Evolutionary conservation across 2,888 invertebrate genomes (phyloP).

Genomic region (Erannis defoliaria): DNA sequence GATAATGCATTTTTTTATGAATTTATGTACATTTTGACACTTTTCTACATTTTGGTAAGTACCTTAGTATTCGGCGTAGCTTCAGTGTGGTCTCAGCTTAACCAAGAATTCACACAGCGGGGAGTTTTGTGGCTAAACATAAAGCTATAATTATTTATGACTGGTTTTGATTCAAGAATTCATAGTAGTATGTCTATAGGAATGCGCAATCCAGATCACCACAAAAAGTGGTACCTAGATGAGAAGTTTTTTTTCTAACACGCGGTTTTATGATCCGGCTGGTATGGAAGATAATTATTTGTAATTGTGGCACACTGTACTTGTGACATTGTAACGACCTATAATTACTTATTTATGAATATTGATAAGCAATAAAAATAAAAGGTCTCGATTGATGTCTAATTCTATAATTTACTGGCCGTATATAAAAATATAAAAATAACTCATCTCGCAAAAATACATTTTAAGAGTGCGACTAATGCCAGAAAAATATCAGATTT

Average conservation of each 20-base stretch:
- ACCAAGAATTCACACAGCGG: constrained; percentile 49
- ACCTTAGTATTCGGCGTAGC: not conserved
- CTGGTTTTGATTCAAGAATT: constrained; percentile 59
- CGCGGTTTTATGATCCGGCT: constrained; percentile 46
- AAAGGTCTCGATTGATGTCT: constrained; percentile 21
- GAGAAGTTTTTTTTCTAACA: constrained; percentile 51
- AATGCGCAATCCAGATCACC: constrained; percentile 56
- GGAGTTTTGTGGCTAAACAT: constrained; percentile 48
- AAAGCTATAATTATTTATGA: constrained; percentile 62
- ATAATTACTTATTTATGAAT: constrained; percentile 35
- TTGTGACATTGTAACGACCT: constrained; percentile 41
- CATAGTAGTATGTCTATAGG: constrained; percentile 47
- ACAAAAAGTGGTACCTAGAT: constrained; percentile 35
- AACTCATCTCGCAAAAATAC: not conserved
- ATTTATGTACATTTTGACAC: not conserved
- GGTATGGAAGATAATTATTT: constrained; percentile 56
- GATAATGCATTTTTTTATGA: not conserved
- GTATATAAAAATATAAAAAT: not conserved
- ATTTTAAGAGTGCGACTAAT: too few relatives aligned
- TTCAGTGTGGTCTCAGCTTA: not conserved
- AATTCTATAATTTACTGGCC: constrained; percentile 14
- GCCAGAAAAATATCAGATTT: too few relatives aligned
- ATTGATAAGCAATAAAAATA: constrained; percentile 29
- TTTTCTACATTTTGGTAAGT: not conserved
- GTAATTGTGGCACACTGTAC: constrained; percentile 50